A percentile compares a stretch with the other conserved stretches of the same genome.
Conservation (phyloP, 1,140 invertebrate species). For the Anadara kagoshimensis region DNA sequence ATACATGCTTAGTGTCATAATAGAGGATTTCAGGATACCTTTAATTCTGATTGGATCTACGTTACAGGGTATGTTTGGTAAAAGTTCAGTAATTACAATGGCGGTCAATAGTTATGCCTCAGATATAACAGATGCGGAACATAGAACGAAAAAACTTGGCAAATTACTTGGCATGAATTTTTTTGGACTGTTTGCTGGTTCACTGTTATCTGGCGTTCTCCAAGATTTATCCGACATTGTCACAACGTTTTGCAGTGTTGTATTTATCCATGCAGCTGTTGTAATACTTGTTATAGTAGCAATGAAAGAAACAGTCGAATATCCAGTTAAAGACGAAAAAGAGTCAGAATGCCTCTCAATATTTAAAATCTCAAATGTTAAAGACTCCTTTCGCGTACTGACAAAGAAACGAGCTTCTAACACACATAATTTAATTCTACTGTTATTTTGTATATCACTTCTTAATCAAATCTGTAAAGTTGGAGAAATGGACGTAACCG, state of each 20-base stretch:
- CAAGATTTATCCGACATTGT: conserved; percentile 58
- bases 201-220: conserved; percentile 64
- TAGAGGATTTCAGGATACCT: conserved; percentile 39
- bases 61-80: conserved; percentile 67
- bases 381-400: conserved; percentile 58
- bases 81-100: conserved; percentile 72
- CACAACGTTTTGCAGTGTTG: conserved; percentile 56
- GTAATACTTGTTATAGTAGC: conserved; percentile 54
- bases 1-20: conserved; percentile 60
- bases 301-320: conserved; percentile 56
- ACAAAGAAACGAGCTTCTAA: conserved; percentile 48
- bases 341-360: conserved; percentile 38
- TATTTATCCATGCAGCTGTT: conserved; percentile 51
- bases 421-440: conserved; percentile 49
- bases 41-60: conserved; percentile 64
- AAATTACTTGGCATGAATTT: conserved; percentile 71
- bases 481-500: conserved; percentile 69
- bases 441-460: conserved; percentile 51
- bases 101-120: conserved; percentile 71
- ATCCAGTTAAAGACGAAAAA: conserved; percentile 41
- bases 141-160: conserved; percentile 65
- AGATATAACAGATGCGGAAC: conserved; percentile 62
- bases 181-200: conserved; percentile 70
- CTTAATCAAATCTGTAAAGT: conserved; percentile 66
- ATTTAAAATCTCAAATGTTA: conserved; percentile 55